Evolutionary conservation across 2,113 vertebrate species (phyloP).

Genomic region (Sardina pilchardus): DNA sequence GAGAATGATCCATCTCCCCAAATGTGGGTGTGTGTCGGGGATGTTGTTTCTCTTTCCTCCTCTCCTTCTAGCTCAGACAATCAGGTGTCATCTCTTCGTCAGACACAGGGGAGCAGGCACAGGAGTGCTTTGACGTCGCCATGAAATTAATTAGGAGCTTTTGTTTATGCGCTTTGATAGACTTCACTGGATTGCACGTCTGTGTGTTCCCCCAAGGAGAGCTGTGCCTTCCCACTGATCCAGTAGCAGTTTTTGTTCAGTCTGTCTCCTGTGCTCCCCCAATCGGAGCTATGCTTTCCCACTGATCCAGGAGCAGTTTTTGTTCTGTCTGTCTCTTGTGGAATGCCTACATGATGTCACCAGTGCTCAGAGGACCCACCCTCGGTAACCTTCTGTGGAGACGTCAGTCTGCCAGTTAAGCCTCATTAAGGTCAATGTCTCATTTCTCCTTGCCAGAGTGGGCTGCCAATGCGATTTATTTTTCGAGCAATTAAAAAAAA

Average conservation of each 20-base stretch:
- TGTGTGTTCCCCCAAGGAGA: neutral
- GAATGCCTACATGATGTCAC: conserved; percentile 24
- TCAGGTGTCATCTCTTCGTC: neutral
- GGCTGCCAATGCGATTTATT: conserved; percentile 18
- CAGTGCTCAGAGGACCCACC: neutral
- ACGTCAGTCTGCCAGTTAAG: neutral
- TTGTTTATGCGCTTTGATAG: conserved; percentile 27
- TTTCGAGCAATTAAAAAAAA: conserved; percentile 29
- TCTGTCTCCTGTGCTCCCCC: neutral
- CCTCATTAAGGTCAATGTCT: conserved; percentile 35
- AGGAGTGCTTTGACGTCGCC: conserved; percentile 7
- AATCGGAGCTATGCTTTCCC: conserved; percentile 2
- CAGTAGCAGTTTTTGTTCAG: too few relatives aligned
- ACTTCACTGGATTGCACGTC: neutral
- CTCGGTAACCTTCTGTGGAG: neutral
- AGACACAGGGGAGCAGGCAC: neutral
- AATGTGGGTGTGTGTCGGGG: neutral
- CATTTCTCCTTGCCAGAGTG: neutral
- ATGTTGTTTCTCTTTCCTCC: neutral
- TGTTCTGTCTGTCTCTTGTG: neutral
- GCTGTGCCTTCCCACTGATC: conserved; percentile 2
- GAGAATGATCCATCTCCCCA: neutral
- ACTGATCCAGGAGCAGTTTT: conserved; percentile 6
- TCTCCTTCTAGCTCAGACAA: neutral
- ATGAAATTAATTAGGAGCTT: conserved; percentile 34